These are phyloP conservation scores for Labroides dimidiatus DNA, from an alignment of 2,797 vertebrate species.

Conservation along the genomic window DNA sequence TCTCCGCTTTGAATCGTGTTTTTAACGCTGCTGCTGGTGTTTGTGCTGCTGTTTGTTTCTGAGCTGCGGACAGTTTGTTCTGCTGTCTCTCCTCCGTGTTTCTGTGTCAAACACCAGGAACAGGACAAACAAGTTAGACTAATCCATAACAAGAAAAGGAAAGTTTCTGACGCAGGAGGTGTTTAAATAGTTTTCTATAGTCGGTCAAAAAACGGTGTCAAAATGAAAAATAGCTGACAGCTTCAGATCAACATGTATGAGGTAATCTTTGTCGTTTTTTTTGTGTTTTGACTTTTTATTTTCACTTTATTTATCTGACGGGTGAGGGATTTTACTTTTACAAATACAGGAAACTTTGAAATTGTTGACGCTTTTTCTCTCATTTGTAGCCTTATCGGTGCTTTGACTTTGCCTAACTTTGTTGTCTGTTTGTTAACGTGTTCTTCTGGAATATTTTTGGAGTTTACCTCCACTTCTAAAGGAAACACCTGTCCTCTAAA, in stretches of 20 bases:
- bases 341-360: too few relatives aligned
- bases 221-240: not conserved
- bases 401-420: not conserved
- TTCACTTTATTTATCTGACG: not conserved
- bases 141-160: not conserved
- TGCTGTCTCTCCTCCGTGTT: not conserved
- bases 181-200: not conserved
- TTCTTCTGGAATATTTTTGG: too few relatives aligned
- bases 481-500: not conserved
- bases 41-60: not conserved
- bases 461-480: not conserved
- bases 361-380: too few relatives aligned
- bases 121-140: conserved; percentile 26
- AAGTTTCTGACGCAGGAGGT: not conserved
- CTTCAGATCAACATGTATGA: not conserved
- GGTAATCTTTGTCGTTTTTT: not conserved
- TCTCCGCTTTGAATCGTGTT: too few relatives aligned
- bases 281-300: too few relatives aligned
- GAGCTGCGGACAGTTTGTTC: not conserved
- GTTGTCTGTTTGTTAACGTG: not conserved
- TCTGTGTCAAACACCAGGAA: conserved; percentile 30
- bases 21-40: not conserved
- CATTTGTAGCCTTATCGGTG: too few relatives aligned
- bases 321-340: too few relatives aligned
- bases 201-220: not conserved